phyloP scores from a whole-genome alignment of 2,113 vertebrate species.

The Anser cygnoides region DNA sequence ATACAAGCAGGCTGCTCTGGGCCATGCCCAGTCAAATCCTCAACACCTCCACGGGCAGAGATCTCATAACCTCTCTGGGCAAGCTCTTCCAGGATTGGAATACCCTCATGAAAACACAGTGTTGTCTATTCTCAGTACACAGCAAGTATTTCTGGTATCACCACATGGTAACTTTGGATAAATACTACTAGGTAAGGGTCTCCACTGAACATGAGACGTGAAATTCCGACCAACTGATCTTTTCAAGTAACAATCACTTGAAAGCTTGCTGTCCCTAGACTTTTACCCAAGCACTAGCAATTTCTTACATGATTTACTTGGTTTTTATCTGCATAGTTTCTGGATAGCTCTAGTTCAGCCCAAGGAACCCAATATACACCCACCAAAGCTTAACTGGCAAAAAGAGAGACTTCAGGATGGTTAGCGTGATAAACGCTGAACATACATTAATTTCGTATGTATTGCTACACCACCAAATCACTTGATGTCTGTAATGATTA shows the following conservation, averaged over 20 bases:
- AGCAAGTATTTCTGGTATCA: neutral
- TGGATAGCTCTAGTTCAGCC: neutral
- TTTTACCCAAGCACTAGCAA: slow-evolving; percentile 21
- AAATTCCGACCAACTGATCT: slow-evolving; percentile 22
- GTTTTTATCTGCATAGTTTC: neutral
- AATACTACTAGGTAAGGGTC: neutral
- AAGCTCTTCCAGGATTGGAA: neutral
- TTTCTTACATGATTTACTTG: neutral
- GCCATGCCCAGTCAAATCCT: neutral
- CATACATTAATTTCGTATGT: neutral
- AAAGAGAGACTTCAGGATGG: neutral
- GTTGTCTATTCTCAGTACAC: neutral
- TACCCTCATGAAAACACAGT: neutral
- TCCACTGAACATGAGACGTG: neutral
- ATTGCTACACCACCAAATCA: neutral
- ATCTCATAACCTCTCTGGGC: neutral
- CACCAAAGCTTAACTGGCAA: neutral
- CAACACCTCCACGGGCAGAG: neutral
- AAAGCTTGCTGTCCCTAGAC: slow-evolving; percentile 17
- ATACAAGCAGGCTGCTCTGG: rapidly evolving
- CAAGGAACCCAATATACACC: neutral
- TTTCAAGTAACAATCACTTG: slow-evolving; percentile 10
- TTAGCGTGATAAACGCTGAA: neutral
- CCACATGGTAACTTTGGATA: neutral
- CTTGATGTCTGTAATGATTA: neutral